Evolutionary conservation across 2,113 vertebrate species (phyloP), one percentile per base, ranked within the genome.

Genomic region (Colius striatus): DNA sequence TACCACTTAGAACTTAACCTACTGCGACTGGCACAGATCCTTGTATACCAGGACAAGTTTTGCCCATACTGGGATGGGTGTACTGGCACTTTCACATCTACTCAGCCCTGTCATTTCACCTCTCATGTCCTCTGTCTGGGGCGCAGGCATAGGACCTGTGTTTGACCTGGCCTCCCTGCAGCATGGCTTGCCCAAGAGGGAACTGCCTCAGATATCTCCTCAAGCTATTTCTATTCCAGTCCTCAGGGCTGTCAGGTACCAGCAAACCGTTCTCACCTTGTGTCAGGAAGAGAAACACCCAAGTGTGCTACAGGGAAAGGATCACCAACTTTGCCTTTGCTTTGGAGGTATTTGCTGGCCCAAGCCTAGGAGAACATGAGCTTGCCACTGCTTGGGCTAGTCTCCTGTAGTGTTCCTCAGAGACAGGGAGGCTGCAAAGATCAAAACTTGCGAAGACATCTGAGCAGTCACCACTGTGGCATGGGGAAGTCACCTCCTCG

Each of bases 91-190:
- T 76, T 62, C 51, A 72, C 21, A 36, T 16, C 45, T 45, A 14
- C 29, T 15, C 45, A 75, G 21, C 7, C 54, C 32, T 0, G 0
- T 32, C 20, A 38, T 30, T 63, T 47, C 58, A 66, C 16, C 19
- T 48, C 20, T 45, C 26, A 12, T 4, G 19, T 62, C 71, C 32
- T 76, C 32, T 23, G 14, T 76, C 32, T 23, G 14, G 41, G 53
- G 36, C 0, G 0, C 27, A 84, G 25, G 17, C 79, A 15, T 26
- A 86, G n/a, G 22, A 13, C 30, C 50, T 5, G 0, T 18, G 48
- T 23, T 65, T 48, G 13, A 18, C 23, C 36, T 68, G 23, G 23
- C 34, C 41, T 23, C 5, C 19, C 17, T 62, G 21, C 0, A 1
- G 66, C 27, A 51, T 3, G 25, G 22, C 16, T 71, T 2, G 2